These are phyloP conservation scores for Rhincodon typus DNA, from an alignment of 2,797 vertebrate species.

Conservation along the genomic window DNA sequence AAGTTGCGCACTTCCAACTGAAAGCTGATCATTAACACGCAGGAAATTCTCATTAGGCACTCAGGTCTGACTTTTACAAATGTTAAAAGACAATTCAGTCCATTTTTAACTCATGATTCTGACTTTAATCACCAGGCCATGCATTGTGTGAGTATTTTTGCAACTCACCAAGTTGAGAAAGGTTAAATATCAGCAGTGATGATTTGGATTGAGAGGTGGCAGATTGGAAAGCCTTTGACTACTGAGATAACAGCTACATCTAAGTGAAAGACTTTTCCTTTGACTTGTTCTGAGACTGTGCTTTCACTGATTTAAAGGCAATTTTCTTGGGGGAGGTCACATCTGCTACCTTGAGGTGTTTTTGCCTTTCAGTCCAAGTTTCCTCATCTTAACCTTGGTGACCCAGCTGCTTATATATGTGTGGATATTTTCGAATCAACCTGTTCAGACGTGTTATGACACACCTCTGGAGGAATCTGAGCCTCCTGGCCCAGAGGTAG, in stretches of 20 bases:
- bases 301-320: not conserved
- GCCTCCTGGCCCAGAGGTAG: no score
- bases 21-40: not conserved
- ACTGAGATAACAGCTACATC: not conserved
- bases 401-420: no score
- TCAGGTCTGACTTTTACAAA: not conserved
- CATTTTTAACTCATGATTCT: not conserved
- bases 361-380: no score
- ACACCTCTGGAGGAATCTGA: no score
- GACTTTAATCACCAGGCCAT: not conserved
- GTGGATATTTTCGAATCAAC: no score
- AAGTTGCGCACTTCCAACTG: not conserved
- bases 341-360: no score
- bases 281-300: not conserved
- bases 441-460: no score
- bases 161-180: not conserved
- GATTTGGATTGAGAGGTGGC: not conserved
- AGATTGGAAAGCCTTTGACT: not conserved
- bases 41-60: not conserved
- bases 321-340: not conserved
- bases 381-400: no score
- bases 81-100: not conserved
- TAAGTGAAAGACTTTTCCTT: not conserved
- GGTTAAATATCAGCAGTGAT: not conserved
- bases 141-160: not conserved